A percentile compares a stretch with the other conserved stretches of the same genome.
Evolutionary conservation across 2,888 invertebrate species (phyloP).

Genomic region (Chesias legatella): DNA sequence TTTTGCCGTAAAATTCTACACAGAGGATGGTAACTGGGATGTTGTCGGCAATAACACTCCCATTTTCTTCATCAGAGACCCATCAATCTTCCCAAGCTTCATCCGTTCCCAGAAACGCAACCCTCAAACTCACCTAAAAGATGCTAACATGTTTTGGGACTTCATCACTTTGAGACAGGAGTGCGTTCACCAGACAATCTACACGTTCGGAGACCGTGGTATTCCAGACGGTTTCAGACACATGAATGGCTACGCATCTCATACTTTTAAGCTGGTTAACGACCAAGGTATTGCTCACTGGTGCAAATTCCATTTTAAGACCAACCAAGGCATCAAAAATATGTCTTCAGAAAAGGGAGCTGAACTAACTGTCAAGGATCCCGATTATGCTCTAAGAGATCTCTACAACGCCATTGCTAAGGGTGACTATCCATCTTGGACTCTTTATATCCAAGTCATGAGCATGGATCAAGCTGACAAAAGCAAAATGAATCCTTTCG

Average conservation of each 20-base stretch:
- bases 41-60: conserved; percentile 96
- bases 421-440: conserved; percentile 88
- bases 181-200: conserved; percentile 89
- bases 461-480: conserved; percentile 91
- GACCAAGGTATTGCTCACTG: conserved; percentile 86
- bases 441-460: conserved; percentile 93
- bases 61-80: conserved; percentile 95
- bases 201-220: conserved; percentile 95
- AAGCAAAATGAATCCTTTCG: conserved; percentile 93
- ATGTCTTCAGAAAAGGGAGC: conserved; percentile 84
- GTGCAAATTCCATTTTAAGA: conserved; percentile 96
- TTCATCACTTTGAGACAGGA: conserved; percentile 94
- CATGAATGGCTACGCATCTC: conserved; percentile 98
- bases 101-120: conserved; percentile 98
- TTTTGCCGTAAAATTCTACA: conserved; percentile 96
- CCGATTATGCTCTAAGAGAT: conserved; percentile 94
- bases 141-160: conserved; percentile 98
- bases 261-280: conserved; percentile 95
- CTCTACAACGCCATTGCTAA: conserved; percentile 92
- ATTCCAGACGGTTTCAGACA: conserved; percentile 95
- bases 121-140: conserved; percentile 94
- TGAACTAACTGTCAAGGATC: conserved; percentile 86
- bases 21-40: conserved; percentile 96
- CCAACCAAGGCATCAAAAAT: conserved; percentile 95
- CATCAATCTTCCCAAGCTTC: conserved; percentile 94